Evolutionary conservation across 2,797 vertebrate species (phyloP).

Genomic region (Spondyliosoma cantharus): DNA sequence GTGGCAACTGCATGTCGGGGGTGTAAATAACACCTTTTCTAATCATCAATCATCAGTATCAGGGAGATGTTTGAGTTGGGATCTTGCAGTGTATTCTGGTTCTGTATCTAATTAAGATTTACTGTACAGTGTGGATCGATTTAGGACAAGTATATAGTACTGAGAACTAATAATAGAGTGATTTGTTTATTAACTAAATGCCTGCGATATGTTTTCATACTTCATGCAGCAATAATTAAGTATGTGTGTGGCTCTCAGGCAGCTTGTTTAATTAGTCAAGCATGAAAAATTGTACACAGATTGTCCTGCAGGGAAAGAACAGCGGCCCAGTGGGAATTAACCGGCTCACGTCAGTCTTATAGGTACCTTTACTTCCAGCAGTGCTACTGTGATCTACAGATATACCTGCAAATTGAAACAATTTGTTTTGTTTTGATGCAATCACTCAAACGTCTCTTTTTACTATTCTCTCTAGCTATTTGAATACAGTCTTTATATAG

Average conservation of each 20-base stretch:
- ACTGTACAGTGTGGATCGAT: not conserved
- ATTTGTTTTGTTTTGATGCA: no score
- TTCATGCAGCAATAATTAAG: not conserved
- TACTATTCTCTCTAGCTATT: no score
- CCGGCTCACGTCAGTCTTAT: not conserved
- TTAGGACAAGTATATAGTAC: not conserved
- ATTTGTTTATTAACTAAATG: not conserved
- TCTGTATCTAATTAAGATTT: not conserved
- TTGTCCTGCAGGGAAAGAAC: not conserved
- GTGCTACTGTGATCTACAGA: not conserved
- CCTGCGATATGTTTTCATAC: not conserved
- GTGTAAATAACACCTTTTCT: no score
- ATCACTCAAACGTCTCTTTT: no score
- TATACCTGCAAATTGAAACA: not conserved
- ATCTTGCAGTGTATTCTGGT: not conserved
- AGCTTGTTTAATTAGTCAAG: slow-evolving; percentile 10
- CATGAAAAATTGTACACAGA: slow-evolving; percentile 5
- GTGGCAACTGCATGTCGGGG: no score
- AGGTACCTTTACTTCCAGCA: not conserved
- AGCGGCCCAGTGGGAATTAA: not conserved
- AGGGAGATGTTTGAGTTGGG: not conserved
- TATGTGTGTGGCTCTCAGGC: not conserved
- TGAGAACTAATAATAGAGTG: not conserved
- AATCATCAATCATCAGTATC: not conserved
- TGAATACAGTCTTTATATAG: no score